Percentiles rank a stretch among this genome's conserved stretches.
Conservation (phyloP, 2,113 vertebrate genomes). For the Ascaphus truei region DNA sequence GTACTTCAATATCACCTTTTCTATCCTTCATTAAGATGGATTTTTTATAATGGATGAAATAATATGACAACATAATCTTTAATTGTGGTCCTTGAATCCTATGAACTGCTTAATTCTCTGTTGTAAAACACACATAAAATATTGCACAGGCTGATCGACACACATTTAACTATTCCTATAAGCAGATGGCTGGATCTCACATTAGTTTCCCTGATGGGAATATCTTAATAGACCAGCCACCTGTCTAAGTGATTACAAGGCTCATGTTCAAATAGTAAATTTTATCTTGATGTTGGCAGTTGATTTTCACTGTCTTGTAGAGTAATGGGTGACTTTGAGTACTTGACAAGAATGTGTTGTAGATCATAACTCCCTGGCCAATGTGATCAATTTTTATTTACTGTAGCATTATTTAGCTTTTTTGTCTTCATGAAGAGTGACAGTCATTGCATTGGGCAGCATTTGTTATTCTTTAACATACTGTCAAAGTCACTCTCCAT, state of each 20-base stretch:
- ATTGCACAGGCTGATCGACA: background rate
- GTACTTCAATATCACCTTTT: background rate
- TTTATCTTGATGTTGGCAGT: constrained; percentile 36
- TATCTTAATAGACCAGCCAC: constrained; percentile 45
- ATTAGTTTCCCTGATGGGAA: constrained; percentile 43
- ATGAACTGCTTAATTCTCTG: background rate
- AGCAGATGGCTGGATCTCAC: constrained; percentile 47
- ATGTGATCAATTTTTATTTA: background rate
- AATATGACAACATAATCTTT: background rate
- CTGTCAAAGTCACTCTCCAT: background rate
- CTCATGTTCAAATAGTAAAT: constrained; percentile 44
- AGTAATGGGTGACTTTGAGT: constrained; percentile 3
- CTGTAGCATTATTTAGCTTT: background rate
- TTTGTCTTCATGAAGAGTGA: background rate
- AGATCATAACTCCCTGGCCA: background rate
- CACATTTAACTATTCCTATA: constrained; percentile 33
- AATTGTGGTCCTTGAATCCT: constrained; percentile 10
- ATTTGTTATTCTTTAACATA: background rate
- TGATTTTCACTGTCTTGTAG: constrained; percentile 32
- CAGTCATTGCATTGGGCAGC: background rate
- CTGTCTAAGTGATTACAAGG: constrained; percentile 45
- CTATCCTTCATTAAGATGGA: background rate
- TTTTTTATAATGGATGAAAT: constrained; percentile 9
- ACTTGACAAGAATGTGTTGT: constrained; percentile 7
- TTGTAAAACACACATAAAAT: constrained; percentile 9